Evolutionary conservation across 2,113 vertebrate genomes (phyloP).

Genomic region (Philantomba maxwellii): DNA sequence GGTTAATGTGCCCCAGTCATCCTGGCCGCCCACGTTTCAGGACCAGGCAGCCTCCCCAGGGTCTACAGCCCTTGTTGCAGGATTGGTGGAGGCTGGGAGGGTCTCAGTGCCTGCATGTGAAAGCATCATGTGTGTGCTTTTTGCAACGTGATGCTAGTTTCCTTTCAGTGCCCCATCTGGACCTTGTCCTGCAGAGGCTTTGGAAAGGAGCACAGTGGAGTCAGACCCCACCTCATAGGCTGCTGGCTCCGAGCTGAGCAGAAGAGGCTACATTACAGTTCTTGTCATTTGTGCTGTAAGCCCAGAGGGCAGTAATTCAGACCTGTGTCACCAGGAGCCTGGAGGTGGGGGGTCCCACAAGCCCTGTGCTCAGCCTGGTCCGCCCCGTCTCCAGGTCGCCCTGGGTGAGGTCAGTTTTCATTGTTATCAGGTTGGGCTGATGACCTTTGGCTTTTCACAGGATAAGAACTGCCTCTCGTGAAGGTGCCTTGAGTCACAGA

Average conservation of each 20-base stretch:
- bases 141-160: neutral
- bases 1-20: fast-evolving
- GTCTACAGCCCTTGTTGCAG: too few relatives aligned
- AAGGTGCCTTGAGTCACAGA: neutral
- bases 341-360: neutral
- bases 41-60: neutral
- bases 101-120: neutral
- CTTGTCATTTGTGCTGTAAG: neutral
- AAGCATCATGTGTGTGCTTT: neutral
- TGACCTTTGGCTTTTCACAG: neutral
- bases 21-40: neutral
- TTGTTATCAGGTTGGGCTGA: too few relatives aligned
- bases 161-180: neutral
- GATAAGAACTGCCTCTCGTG: neutral
- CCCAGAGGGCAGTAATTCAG: neutral
- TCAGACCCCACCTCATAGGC: neutral
- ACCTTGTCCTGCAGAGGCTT: neutral
- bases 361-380: fast-evolving
- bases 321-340: neutral
- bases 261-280: neutral
- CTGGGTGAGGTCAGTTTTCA: neutral
- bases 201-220: neutral
- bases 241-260: fast-evolving
- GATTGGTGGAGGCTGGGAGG: neutral
- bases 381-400: fast-evolving